Base-by-base conservation (phyloP, 1,140 invertebrate genomes). In the Ctenoplectra terminalis region DNA sequence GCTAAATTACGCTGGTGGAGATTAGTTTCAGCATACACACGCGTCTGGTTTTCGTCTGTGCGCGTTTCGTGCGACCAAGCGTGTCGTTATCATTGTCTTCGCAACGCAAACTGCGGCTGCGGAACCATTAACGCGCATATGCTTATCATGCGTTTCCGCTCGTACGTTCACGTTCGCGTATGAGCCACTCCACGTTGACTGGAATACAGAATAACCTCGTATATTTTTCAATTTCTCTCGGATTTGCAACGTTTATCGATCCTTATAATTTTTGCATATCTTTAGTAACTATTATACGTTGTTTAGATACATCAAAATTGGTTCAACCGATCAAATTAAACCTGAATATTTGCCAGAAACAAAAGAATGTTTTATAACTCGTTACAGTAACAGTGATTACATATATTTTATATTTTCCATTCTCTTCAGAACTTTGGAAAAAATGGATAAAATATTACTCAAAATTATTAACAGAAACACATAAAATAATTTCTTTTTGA, bases 31-130 rank as follows among this genome's bases (percentile, higher is more conserved):
- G n/a, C n/a, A n/a, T 48, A 34, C 46, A 43, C 37, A 34, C 34
- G 58, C 40, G 29, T 46, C 48, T 61, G 58, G 31, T n/a, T 40
- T 46, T 43, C 58, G 58, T 63, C 43, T 29, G 58, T 17, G 69
- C 46, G 46, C 29, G 46, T 77, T 58, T 46, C 40, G 52, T 58
- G 52, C 75, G 40, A 78, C 69, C 77, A 46, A 26, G 58, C 58
- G 77, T 73, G 70, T 72, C 77, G 77, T 80, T 80, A 80, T 80
- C 77, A 80, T 80, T 80, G 77, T 73, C 77, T 80, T 80, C 54
- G 48, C 70, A 80, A 63, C 61, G 77, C 70, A 80, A 80, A 80
- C 77, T 80, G 77, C 69, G 58, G 77, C 69, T 60, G 71, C 77
- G 77, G 77, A 80, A 80, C 77, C 58, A 63, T 80, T 80, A 80